phyloP scores from a whole-genome alignment of 2,113 vertebrate genomes.

The Aspiorhynchus laticeps region DNA sequence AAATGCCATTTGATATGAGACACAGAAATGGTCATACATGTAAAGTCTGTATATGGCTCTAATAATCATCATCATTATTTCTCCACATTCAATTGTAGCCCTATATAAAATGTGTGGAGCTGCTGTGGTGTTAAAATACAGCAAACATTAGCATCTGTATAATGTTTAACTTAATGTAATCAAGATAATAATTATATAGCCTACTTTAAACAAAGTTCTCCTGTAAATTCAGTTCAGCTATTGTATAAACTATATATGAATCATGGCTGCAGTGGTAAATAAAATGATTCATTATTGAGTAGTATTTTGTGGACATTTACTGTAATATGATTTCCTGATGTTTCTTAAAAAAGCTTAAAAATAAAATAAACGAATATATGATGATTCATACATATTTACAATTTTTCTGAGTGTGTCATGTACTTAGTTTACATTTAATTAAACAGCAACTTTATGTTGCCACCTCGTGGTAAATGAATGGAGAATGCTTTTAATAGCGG shows the following conservation, averaged over 20 bases:
- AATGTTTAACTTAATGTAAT: neutral
- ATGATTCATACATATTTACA: neutral
- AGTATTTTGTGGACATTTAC: neutral
- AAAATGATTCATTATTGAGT: neutral
- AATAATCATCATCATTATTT: neutral
- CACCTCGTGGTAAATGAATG: slow-evolving; percentile 13
- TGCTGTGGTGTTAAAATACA: neutral
- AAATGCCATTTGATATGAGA: slow-evolving; percentile 8
- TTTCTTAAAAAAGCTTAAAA: neutral
- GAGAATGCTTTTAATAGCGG: neutral
- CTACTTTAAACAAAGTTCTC: neutral
- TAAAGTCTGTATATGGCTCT: neutral
- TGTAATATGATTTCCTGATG: neutral
- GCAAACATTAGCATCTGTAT: neutral
- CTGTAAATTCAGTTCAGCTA: neutral
- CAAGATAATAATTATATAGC: neutral
- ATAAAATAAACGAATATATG: neutral
- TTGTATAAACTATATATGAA: slow-evolving; percentile 1
- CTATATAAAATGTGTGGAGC: neutral
- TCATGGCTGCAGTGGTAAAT: neutral
- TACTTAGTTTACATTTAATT: neutral
- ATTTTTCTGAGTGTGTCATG: neutral
- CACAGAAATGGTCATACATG: neutral
- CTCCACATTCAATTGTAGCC: neutral
- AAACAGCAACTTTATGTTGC: neutral